Conservation (phyloP, 2,797 vertebrate species). For the Tadarida brasiliensis region DNA sequence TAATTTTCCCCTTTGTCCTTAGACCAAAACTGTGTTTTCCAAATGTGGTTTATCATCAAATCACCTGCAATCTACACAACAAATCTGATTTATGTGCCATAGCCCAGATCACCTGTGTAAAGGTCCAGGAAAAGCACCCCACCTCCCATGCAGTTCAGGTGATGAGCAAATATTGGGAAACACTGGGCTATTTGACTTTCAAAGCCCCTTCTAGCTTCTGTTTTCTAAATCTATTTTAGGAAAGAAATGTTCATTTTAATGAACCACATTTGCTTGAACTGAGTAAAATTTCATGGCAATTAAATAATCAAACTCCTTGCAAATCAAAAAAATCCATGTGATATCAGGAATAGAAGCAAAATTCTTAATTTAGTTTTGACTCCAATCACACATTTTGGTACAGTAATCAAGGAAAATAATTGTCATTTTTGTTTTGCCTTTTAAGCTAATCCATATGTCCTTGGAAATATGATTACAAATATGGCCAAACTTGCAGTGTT, state of each 20-base stretch:
- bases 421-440: conserved; percentile 72
- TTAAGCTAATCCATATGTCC: conserved; percentile 39
- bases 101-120: not conserved
- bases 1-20: not conserved
- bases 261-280: conserved; percentile 67
- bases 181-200: not conserved
- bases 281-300: conserved; percentile 69
- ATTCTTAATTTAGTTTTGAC: conserved; percentile 68
- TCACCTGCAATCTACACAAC: not conserved
- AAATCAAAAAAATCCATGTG: conserved; percentile 33
- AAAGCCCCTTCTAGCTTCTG: conserved; percentile 1
- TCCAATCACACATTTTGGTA: conserved; percentile 64
- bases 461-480: conserved; percentile 63
- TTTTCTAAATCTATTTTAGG: conserved; percentile 65
- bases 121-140: not conserved
- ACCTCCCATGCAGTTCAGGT: not conserved
- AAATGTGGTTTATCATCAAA: conserved; percentile 29
- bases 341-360: conserved; percentile 65
- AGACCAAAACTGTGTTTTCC: not conserved
- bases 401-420: conserved; percentile 65
- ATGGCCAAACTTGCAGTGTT: not conserved
- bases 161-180: conserved; percentile 1
- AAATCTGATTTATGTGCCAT: not conserved
- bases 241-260: conserved; percentile 70
- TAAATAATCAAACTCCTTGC: conserved; percentile 76